Evolutionary conservation across 1,140 invertebrate genomes (phyloP).

Genomic region (Radopholus similis): DNA sequence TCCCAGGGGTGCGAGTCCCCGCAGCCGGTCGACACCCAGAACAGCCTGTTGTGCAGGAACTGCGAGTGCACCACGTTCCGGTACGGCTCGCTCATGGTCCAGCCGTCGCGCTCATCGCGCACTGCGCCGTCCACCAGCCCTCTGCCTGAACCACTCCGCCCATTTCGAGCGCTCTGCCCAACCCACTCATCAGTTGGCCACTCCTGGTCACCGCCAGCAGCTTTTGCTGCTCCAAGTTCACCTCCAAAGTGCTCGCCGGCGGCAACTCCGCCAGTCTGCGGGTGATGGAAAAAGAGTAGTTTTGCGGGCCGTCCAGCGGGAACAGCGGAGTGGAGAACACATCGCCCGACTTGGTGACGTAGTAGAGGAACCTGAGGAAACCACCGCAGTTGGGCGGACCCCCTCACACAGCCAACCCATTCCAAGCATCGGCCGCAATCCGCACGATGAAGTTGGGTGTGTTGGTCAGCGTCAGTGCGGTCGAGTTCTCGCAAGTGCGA

Average conservation of each 20-base stretch:
- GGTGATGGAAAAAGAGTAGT: conserved; percentile 36
- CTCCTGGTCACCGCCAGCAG: conserved; percentile 37
- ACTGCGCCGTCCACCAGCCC: conserved; percentile 35
- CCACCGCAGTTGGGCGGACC: not conserved
- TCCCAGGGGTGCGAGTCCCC: conserved; percentile 45
- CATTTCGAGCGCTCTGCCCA: not conserved
- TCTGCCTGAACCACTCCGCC: not conserved
- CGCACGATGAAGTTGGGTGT: conserved; percentile 28
- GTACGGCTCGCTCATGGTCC: conserved; percentile 32
- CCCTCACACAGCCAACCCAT: conserved; percentile 21
- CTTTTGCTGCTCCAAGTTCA: conserved; percentile 32
- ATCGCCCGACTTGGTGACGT: conserved; percentile 37
- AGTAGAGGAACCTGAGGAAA: conserved; percentile 37
- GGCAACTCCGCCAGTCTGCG: conserved; percentile 37
- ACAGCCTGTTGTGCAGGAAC: conserved; percentile 33
- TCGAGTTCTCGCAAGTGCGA: conserved; percentile 22
- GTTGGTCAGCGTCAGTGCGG: conserved; percentile 24
- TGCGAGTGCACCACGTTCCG: conserved; percentile 27
- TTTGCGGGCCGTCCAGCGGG: conserved; percentile 32
- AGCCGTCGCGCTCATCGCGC: conserved; percentile 34
- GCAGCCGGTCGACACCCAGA: conserved; percentile 45
- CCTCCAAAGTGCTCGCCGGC: conserved; percentile 26
- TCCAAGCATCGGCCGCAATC: conserved; percentile 40
- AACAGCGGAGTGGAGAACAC: conserved; percentile 44
- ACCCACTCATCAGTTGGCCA: conserved; percentile 26